Base-by-base conservation (phyloP, 2,113 vertebrate species). In the Willisornis vidua region DNA sequence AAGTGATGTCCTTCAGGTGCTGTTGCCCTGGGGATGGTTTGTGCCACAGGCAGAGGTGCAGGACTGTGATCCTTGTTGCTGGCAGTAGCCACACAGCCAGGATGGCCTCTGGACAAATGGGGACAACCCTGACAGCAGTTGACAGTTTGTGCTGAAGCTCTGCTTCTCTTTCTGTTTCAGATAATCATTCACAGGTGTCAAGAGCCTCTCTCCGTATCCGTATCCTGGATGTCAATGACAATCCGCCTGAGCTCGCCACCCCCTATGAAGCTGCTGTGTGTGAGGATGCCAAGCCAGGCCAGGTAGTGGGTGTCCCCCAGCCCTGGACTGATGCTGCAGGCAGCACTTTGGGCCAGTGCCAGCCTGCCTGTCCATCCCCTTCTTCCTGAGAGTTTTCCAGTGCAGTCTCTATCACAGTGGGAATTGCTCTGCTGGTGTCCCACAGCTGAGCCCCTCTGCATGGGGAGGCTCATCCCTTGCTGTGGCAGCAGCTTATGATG, bases 221-320 rank as follows among this genome's bases (percentile, higher is more conserved):
- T 33, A 99, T 99, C 97, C 98, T 99, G 97, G 99, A 99, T 3
- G 99, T 99, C 71, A 99, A 99, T 1, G 99, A 99, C 97, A 99
- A 99, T 87, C 99, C 99, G 1, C 99, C 99, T 0, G 99, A 99
- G 74, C 98, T 99, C 45, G 99, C 99, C 89, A 98, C 98, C 6
- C 99, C 99, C 0, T 99, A 99, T 0, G 99, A 99, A 96, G 98
- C 99, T 2, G 98, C 98, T 0, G 98, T 99, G 87, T 99, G 99
- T 43, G 99, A 99, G 96, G 99, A 99, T 28, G 98, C 99, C 95
- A 98, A 99, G 96, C 99, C 99, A 31, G 99, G 99, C 29, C 98
- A 99, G 99, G 99, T 99, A 98, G 81, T 20, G 1, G 35, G 55
- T 35, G 39, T 45, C 35, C 52, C 77, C 48, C 18, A 14, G 59